Evolutionary conservation across 2,113 vertebrate genomes (phyloP), one percentile per base, ranked within the genome.

Genomic region (Rattus rattus): DNA sequence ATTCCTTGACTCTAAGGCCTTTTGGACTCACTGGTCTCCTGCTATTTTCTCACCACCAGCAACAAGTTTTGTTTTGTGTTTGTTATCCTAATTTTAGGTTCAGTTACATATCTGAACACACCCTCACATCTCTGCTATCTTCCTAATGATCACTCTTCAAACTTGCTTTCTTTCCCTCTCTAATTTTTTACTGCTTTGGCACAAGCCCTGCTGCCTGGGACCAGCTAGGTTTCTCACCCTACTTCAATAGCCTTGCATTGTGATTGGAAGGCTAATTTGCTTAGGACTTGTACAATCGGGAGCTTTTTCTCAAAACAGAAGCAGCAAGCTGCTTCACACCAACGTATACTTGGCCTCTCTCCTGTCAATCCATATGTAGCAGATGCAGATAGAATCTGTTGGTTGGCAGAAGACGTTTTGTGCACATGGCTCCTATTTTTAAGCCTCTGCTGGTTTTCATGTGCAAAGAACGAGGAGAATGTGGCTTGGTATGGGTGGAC

Each of bases 311-410:
- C 97, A 98, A 98, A 98, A 98, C 98, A 98, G 98, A 98, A 98
- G 98, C 98, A 98, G 98, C 98, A 98, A 98, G 98, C 98, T 98
- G 98, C 98, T 98, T 98, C 98, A 98, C 98, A 98, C 98, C 98
- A 97, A 98, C 97, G 94, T 98, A 98, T 98, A 98, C 98, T 98
- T 98, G 98, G 98, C 98, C 97, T 92, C 91, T 95, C 97, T 98
- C 98, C 98, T 97, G 70, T 98, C 98, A 98, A 98, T 98, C 98
- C 98, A 98, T 98, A 98, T 98, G 98, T 98, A 98, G 98, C 98
- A 98, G 98, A 98, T 99, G 98, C 97, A 98, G 98, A 98, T 98
- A 98, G 98, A 98, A 98, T 98, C 98, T 98, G 98, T 97, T 98
- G 98, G 98, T 97, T 98, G 98, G 98, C 98, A 98, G 97, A 97